These are phyloP conservation scores for Plotosus lineatus DNA, from an alignment of 2,113 vertebrate species.

Conservation along the genomic window DNA sequence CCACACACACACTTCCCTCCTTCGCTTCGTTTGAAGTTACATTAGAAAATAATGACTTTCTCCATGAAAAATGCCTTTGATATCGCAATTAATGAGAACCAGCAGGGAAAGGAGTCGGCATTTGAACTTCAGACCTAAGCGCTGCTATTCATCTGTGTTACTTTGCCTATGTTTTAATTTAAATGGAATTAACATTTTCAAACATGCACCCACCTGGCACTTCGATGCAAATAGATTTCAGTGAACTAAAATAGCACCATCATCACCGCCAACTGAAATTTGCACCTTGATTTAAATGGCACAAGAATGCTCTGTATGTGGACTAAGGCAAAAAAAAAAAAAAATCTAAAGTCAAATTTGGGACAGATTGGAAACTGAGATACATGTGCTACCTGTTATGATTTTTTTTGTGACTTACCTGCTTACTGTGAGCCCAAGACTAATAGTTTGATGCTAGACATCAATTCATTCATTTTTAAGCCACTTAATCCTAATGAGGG, in stretches of 20 bases:
- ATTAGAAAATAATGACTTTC: slow-evolving; percentile 57
- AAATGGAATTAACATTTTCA: slow-evolving; percentile 41
- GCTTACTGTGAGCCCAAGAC: too few species aligned
- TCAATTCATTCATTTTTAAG: too few species aligned
- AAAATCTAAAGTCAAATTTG: too few species aligned
- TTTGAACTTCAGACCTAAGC: slow-evolving; percentile 43
- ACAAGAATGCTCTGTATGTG: background rate
- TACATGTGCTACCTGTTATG: background rate
- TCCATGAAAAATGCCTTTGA: slow-evolving; percentile 49
- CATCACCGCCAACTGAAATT: background rate
- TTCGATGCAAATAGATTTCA: slow-evolving; percentile 23
- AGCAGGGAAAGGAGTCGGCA: slow-evolving; percentile 31
- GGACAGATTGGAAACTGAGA: background rate
- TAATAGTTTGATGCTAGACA: too few species aligned
- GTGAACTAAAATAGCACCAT: slow-evolving; percentile 15
- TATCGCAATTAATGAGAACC: slow-evolving; percentile 50
- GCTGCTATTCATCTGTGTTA: slow-evolving; percentile 38
- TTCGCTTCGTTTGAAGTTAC: slow-evolving; percentile 50
- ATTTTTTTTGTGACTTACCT: too few species aligned
- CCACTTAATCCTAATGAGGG: too few species aligned
- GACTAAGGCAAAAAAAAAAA: background rate
- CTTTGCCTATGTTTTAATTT: slow-evolving; percentile 43
- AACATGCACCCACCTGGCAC: slow-evolving; percentile 28
- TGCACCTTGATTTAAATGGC: slow-evolving; percentile 15
- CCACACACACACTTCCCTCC: slow-evolving; percentile 12